Evolutionary conservation across 2,888 invertebrate genomes (phyloP).

Genomic region (Siphonodentalium dalli): DNA sequence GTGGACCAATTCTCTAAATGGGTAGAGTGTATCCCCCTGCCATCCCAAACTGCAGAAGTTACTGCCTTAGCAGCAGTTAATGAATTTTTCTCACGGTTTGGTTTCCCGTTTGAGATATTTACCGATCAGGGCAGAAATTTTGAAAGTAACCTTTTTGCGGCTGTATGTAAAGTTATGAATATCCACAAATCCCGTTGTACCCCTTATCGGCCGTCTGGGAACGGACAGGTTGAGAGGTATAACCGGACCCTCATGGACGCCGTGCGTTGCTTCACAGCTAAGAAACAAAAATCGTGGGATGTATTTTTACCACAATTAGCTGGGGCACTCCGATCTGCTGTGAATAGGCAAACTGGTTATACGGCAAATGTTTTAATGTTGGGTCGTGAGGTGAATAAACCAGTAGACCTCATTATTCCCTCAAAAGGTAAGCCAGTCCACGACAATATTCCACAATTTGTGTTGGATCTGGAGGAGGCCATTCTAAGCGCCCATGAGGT

Average conservation of each 20-base stretch:
- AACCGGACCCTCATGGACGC: slow-evolving; percentile 12
- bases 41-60: no score
- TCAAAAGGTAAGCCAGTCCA: no score
- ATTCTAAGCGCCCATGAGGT: no score
- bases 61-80: slow-evolving; percentile 4
- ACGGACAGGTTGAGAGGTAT: slow-evolving; percentile 12
- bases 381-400: slow-evolving; percentile 7
- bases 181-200: slow-evolving; percentile 15
- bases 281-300: slow-evolving; percentile 11
- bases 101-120: slow-evolving; percentile 5
- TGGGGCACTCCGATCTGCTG: slow-evolving; percentile 8
- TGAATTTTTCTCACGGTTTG: slow-evolving; percentile 12
- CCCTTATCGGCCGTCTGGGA: slow-evolving; percentile 10
- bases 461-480: no score
- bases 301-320: slow-evolving; percentile 8
- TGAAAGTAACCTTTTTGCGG: slow-evolving; percentile 7
- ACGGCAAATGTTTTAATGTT: slow-evolving; percentile 12
- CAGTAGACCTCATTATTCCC: no score
- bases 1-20: slow-evolving; percentile 13
- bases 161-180: slow-evolving; percentile 3
- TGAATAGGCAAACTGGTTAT: slow-evolving; percentile 13
- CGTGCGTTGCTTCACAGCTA: slow-evolving; percentile 8
- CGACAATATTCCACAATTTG: no score
- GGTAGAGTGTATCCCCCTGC: slow-evolving; percentile 1
- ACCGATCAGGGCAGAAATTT: slow-evolving; percentile 17